These are phyloP conservation scores for Ailuropoda melanoleuca DNA, from an alignment of 2,113 vertebrate species.

Conservation along the genomic window DNA sequence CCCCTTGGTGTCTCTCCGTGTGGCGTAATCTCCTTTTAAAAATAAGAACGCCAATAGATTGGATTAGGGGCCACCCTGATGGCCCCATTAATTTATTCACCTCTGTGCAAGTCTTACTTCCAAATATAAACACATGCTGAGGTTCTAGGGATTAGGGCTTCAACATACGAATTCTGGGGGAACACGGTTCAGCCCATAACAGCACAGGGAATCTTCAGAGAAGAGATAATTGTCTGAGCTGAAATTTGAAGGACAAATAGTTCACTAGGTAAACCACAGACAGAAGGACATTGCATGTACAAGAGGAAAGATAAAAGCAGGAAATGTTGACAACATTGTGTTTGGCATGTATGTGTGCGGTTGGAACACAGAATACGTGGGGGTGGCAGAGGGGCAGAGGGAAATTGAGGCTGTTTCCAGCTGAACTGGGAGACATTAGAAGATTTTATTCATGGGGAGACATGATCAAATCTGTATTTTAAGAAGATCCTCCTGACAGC, in stretches of 20 bases:
- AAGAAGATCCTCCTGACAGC: neutral
- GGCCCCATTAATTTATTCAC: neutral
- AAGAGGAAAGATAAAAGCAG: constrained; percentile 6
- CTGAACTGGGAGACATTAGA: neutral
- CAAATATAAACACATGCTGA: neutral
- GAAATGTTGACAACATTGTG: neutral
- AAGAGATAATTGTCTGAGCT: neutral
- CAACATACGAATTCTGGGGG: neutral
- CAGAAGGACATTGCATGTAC: neutral
- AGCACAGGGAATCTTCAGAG: neutral
- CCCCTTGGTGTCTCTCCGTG: neutral
- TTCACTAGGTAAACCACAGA: neutral
- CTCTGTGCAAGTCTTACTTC: neutral
- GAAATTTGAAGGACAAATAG: neutral
- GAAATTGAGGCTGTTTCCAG: neutral
- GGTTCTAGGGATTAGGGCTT: neutral
- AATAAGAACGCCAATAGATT: neutral
- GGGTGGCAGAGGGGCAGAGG: neutral
- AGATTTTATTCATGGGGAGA: neutral
- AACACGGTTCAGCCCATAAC: neutral
- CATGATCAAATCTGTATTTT: neutral
- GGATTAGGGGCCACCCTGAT: neutral
- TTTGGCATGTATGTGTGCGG: neutral
- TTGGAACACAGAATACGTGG: neutral
- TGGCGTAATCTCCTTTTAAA: neutral